Evolutionary conservation across 2,113 vertebrate genomes (phyloP), one percentile per base, ranked within the genome.

Genomic region (Pelvicachromis taeniatus): DNA sequence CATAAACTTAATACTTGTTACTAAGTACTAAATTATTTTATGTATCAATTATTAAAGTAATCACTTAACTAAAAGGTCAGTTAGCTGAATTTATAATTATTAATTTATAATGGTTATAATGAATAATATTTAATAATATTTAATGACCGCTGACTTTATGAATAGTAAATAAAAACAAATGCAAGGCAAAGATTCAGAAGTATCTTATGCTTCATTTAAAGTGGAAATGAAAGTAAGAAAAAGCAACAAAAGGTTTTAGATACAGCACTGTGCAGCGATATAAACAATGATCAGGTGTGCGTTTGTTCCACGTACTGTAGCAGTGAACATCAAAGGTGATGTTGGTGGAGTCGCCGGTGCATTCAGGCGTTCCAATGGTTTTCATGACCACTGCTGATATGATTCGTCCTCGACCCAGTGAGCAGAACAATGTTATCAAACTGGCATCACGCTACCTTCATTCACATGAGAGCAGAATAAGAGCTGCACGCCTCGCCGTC

Each of bases 301-400:
- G 7, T 35, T 54, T n/a, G 14, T 35, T 80, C 52, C 58, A 59
- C 8, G 1, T 29, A 26, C 38, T 29, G 40, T 26, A 29, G 65
- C 75, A 45, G 19, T 78, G 63, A 73, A 52, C 70, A 80, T 78
- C 53, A 16, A 0, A 65, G 68, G 81, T 42, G 52, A 61, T 29
- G 50, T 45, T n/a, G 58, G 19, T 11, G 45, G 29, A 31, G 77
- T 23, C 12, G 23, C 61, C 7, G 19, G 80, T 65, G 75, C 80
- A 59, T 56, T 81, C 84, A 6, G 85, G 68, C 16, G 0, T 0
- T 73, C 14, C n/a, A n/a, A n/a, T 48, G 38, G 14, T 83, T 89
- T 87, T 85, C 63, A 38, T 58, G 63, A 77, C 75, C 80, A 77
- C 29, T 68, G 63, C 84, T 80, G 82, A 91, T 84, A 78, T 55